Evolutionary conservation across 1,140 invertebrate genomes (phyloP).

Genomic region (Spodoptera frugiperda): DNA sequence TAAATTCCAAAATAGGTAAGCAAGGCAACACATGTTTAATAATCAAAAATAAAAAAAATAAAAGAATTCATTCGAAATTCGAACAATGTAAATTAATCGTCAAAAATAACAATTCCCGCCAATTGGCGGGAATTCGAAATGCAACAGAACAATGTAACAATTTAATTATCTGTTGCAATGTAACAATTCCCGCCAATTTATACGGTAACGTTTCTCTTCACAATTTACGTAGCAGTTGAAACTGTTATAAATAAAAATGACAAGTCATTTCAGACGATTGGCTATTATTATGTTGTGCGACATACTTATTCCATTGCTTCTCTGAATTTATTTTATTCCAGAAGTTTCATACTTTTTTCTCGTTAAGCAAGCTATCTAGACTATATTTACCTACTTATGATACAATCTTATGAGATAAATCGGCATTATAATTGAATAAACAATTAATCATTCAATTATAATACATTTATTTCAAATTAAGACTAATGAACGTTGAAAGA

Average conservation of each 20-base stretch:
- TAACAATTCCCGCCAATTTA: conserved; percentile 28
- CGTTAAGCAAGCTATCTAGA: too few species aligned
- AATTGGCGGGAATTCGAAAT: too few species aligned
- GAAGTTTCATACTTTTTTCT: too few species aligned
- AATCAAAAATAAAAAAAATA: not conserved
- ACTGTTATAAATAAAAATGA: conserved; percentile 28
- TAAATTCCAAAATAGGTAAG: not conserved
- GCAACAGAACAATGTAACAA: too few species aligned
- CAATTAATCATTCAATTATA: not conserved
- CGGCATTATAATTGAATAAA: too few species aligned
- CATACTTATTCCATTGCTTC: not conserved
- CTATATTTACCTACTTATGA: too few species aligned
- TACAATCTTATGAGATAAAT: too few species aligned
- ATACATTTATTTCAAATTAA: not conserved
- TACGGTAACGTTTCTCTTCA: not conserved
- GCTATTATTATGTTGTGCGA: not conserved
- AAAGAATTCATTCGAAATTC: conserved; percentile 2
- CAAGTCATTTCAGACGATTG: not conserved
- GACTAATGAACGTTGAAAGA: conserved; percentile 10
- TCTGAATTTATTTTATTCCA: too few species aligned
- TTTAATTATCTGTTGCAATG: conserved; percentile 19
- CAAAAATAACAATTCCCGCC: conserved; percentile 10
- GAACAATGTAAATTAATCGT: conserved; percentile 6
- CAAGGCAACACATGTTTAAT: not conserved
- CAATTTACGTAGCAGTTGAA: conserved; percentile 10